These are phyloP conservation scores for Prolemur simus DNA, from an alignment of 2,113 vertebrate genomes.

Conservation along the genomic window DNA sequence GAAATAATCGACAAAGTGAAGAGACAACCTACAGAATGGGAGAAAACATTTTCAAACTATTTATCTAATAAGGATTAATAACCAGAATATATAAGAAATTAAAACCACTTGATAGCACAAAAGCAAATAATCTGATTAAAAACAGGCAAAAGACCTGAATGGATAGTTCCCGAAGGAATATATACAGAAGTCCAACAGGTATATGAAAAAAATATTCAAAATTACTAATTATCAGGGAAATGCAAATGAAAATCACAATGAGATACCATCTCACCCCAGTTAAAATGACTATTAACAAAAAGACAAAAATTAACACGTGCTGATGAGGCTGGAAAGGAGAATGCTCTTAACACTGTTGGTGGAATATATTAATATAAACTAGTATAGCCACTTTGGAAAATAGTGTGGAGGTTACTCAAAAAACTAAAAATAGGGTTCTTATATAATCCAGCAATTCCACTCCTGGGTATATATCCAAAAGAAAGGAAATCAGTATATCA, in stretches of 20 bases:
- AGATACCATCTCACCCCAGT: background rate
- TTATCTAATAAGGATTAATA: background rate
- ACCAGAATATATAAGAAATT: background rate
- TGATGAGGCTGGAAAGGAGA: background rate
- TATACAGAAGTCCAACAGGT: background rate
- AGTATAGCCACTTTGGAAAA: background rate
- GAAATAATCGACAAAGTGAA: background rate
- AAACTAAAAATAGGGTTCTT: background rate
- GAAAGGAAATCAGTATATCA: background rate
- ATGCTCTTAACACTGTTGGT: background rate
- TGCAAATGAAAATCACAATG: background rate
- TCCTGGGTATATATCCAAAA: background rate
- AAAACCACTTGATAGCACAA: background rate
- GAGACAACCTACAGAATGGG: background rate
- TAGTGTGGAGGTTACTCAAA: background rate
- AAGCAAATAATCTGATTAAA: background rate
- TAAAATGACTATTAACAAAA: background rate
- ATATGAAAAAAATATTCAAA: background rate
- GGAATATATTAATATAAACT: background rate
- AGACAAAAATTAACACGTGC: background rate
- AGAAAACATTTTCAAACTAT: background rate
- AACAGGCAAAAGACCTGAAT: background rate
- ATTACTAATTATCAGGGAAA: background rate
- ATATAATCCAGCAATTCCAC: background rate
- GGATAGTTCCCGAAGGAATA: background rate